Conservation (phyloP, 2,888 invertebrate genomes). For the Lasioglossum lativentre region DNA sequence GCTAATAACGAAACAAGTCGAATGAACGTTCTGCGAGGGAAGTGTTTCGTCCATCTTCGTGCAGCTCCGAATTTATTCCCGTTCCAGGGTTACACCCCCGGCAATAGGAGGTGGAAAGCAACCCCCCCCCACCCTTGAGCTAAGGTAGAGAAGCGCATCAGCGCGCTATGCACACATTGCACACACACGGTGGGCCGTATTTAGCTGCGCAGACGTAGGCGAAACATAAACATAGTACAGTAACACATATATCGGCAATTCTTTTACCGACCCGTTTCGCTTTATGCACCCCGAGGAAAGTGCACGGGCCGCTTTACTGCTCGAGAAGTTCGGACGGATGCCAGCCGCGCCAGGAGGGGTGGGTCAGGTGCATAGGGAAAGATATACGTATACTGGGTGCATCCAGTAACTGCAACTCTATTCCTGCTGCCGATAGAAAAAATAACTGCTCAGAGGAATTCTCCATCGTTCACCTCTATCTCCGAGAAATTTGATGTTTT, state of each 20-base stretch:
- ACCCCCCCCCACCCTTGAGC: background rate
- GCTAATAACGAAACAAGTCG: slow-evolving; percentile 11
- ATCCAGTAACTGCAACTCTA: background rate
- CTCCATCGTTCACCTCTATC: background rate
- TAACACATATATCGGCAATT: slow-evolving; percentile 69
- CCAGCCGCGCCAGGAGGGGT: background rate
- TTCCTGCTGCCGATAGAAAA: background rate
- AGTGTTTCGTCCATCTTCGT: background rate
- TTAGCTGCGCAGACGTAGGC: slow-evolving; percentile 51
- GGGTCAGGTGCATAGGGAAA: background rate
- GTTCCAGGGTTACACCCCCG: slow-evolving; percentile 13
- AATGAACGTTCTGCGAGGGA: background rate
- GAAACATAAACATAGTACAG: slow-evolving; percentile 29
- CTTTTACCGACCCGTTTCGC: slow-evolving; percentile 67
- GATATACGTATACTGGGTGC: slow-evolving; percentile 10
- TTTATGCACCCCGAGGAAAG: slow-evolving; percentile 66
- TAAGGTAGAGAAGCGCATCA: slow-evolving; percentile 20
- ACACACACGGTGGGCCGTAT: slow-evolving; percentile 40
- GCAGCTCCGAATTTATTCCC: slow-evolving; percentile 26
- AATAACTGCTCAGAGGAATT: background rate
- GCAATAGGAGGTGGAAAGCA: background rate
- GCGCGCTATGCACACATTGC: slow-evolving; percentile 38
- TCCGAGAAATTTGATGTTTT: background rate
- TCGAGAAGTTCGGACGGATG: slow-evolving; percentile 52
- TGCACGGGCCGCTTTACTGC: slow-evolving; percentile 74